These are phyloP conservation scores for Koerneria pararmatus DNA, from an alignment of 2,888 invertebrate genomes.

Conservation along the genomic window DNA sequence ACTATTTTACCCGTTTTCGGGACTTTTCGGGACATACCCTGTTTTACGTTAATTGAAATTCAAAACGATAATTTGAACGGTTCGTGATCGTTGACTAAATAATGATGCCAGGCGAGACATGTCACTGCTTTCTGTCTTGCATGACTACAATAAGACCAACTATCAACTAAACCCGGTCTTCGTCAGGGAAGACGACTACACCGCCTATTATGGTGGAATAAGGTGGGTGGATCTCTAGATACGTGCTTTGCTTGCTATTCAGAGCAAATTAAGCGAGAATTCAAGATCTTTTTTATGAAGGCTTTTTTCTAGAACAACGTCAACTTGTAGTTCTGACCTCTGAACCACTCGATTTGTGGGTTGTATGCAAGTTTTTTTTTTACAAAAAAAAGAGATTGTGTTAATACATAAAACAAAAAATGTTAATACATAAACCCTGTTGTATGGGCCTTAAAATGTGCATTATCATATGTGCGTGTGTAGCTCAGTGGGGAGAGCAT, in stretches of 20 bases:
- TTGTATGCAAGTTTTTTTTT: no score
- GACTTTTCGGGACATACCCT: neutral
- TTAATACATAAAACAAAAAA: no score
- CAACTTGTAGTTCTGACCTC: no score
- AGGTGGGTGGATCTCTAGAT: neutral
- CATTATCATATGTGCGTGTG: no score
- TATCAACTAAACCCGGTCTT: slow-evolving; percentile 53
- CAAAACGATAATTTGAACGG: no score
- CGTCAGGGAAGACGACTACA: slow-evolving; percentile 49
- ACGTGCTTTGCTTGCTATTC: neutral
- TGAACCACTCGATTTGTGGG: no score
- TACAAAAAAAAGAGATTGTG: no score
- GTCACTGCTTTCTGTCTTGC: slow-evolving; percentile 46
- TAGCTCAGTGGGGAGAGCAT: no score
- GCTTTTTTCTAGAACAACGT: no score
- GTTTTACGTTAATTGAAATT: neutral
- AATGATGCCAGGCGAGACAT: slow-evolving; percentile 39
- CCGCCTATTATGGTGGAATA: slow-evolving; percentile 52
- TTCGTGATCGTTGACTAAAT: neutral
- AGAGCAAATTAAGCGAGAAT: neutral
- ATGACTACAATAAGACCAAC: slow-evolving; percentile 48
- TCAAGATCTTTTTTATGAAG: neutral
- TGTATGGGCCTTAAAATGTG: no score
- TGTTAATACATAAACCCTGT: no score
- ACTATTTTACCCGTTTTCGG: no score